Percentiles rank a stretch among this genome's conserved stretches.
Conservation (phyloP, 2,888 invertebrate genomes). For the Leucophora obtusa region DNA sequence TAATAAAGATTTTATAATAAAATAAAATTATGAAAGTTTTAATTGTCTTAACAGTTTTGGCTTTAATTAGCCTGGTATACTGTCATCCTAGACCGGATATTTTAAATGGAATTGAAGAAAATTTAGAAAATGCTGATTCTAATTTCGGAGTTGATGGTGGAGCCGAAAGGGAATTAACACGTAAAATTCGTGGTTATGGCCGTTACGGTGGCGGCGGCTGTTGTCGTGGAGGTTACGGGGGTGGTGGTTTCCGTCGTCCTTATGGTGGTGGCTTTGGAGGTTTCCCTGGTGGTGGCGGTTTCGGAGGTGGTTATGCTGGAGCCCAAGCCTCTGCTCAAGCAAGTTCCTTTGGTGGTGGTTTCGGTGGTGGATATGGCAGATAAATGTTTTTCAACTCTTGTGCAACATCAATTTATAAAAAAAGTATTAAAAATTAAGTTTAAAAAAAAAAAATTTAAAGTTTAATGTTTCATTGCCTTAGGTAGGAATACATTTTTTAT, state of each 20-base stretch:
- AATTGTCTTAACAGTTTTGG: slow-evolving; percentile 15
- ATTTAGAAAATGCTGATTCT: slow-evolving; percentile 8
- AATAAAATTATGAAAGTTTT: slow-evolving; percentile 19
- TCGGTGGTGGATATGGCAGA: slow-evolving; percentile 8
- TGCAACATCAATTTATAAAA: too few species aligned
- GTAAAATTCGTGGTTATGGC: slow-evolving; percentile 25
- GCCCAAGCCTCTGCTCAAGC: not conserved
- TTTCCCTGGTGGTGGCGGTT: slow-evolving; percentile 61
- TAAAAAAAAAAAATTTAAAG: too few species aligned
- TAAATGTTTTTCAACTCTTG: not conserved
- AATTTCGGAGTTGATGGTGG: not conserved
- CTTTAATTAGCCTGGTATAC: not conserved
- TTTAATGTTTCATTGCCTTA: too few species aligned
- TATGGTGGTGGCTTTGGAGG: slow-evolving; percentile 25
- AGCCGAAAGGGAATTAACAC: slow-evolving; percentile 1
- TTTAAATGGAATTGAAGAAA: not conserved
- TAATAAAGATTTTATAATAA: too few species aligned
- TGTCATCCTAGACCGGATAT: slow-evolving; percentile 4
- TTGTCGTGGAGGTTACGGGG: too few species aligned
- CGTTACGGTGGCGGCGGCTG: too few species aligned
- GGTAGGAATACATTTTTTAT: too few species aligned
- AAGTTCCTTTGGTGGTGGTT: slow-evolving; percentile 7
- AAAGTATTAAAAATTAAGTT: too few species aligned
- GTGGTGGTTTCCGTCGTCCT: slow-evolving; percentile 8
- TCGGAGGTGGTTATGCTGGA: not conserved